These are phyloP conservation scores for Amphipoea lucens DNA, from an alignment of 2,888 invertebrate genomes.

Conservation along the genomic window DNA sequence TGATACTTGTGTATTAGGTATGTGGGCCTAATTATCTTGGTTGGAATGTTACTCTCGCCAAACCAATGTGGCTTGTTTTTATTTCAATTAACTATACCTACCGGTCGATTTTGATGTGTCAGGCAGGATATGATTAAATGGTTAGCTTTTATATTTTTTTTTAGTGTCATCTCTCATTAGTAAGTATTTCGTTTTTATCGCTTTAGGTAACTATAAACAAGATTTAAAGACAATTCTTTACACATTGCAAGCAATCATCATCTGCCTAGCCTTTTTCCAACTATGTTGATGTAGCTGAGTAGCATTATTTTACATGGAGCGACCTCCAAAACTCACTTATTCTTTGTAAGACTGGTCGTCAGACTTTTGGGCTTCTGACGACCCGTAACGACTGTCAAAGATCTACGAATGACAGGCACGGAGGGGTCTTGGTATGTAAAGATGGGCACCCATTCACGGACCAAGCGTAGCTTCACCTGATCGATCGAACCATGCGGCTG, in stretches of 20 bases:
- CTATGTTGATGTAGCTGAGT: not conserved
- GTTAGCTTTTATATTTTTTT: constrained; percentile 6
- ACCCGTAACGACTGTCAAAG: not conserved
- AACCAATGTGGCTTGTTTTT: constrained; percentile 54
- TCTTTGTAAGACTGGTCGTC: not conserved
- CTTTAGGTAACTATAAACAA: no score
- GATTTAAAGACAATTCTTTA: not conserved
- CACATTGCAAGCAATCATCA: not conserved
- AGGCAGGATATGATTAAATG: constrained; percentile 31
- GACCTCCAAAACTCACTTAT: not conserved
- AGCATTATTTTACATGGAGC: not conserved
- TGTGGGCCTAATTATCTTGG: constrained; percentile 58
- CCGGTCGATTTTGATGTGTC: constrained; percentile 33
- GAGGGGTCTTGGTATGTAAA: not conserved
- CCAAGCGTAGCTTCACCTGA: not conserved
- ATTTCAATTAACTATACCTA: constrained; percentile 56
- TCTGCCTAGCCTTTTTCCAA: not conserved
- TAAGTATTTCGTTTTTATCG: not conserved
- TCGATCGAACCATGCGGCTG: not conserved
- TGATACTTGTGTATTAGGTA: constrained; percentile 57
- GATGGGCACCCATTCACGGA: not conserved
- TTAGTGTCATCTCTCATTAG: not conserved
- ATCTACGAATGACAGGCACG: not conserved
- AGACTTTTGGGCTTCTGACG: not conserved
- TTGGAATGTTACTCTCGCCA: constrained; percentile 61